These are phyloP conservation scores for Anthonomus grandis DNA, from an alignment of 1,140 invertebrate genomes.

Conservation along the genomic window DNA sequence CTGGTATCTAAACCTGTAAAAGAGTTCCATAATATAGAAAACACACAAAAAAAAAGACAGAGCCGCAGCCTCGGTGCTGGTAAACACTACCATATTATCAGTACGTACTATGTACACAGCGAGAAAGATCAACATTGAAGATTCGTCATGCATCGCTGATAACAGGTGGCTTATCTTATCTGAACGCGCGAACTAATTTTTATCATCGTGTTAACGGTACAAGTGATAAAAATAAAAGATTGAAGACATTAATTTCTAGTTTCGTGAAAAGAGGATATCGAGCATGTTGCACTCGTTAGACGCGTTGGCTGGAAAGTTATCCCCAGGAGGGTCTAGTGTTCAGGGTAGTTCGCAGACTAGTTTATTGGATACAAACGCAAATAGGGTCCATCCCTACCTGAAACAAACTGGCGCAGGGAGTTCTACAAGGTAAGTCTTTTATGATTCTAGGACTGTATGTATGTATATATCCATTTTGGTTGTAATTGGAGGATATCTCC, in stretches of 20 bases:
- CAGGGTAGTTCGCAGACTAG: slow-evolving; percentile 39
- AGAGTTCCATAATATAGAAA: slow-evolving; percentile 6
- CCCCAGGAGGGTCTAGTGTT: slow-evolving; percentile 50
- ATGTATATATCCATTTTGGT: not conserved
- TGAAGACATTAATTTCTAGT: too few species aligned
- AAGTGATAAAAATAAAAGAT: slow-evolving; percentile 34
- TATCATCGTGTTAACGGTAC: slow-evolving; percentile 19
- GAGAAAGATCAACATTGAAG: slow-evolving; percentile 6
- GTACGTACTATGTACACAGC: not conserved
- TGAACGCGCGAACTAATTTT: slow-evolving; percentile 15
- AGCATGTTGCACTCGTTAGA: slow-evolving; percentile 74
- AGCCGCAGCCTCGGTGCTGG: slow-evolving; percentile 2
- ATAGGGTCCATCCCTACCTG: slow-evolving; percentile 56
- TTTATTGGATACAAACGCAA: slow-evolving; percentile 57
- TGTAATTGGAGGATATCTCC: too few species aligned
- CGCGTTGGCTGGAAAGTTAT: slow-evolving; percentile 76
- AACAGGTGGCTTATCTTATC: slow-evolving; percentile 36
- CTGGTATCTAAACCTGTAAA: slow-evolving; percentile 7
- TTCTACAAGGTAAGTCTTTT: slow-evolving; percentile 24
- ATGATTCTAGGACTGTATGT: not conserved
- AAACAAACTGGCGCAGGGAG: slow-evolving; percentile 48
- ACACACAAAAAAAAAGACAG: slow-evolving; percentile 6
- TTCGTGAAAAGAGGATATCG: slow-evolving; percentile 29
- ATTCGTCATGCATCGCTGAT: slow-evolving; percentile 20
- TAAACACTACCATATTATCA: slow-evolving; percentile 8